These are phyloP conservation scores for Belonocnema kinseyi DNA, from an alignment of 1,140 invertebrate genomes.

Conservation along the genomic window DNA sequence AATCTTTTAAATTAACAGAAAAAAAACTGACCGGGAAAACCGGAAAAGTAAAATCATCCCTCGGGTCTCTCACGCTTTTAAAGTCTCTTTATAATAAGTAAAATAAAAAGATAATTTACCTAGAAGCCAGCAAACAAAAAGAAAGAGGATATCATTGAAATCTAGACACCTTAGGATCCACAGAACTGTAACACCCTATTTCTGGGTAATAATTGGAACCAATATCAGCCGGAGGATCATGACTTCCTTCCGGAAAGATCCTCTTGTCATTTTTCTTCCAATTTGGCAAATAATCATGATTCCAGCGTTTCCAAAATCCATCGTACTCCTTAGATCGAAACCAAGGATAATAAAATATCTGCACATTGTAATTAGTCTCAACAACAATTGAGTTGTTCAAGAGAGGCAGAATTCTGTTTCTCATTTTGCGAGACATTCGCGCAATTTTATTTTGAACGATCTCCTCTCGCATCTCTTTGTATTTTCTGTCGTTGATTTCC, in stretches of 20 bases:
- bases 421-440: constrained; percentile 59
- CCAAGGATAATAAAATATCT: constrained; percentile 77
- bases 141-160: constrained; percentile 23
- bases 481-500: constrained; percentile 53
- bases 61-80: too few species aligned
- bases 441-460: constrained; percentile 59
- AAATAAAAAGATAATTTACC: too few species aligned
- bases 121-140: too few species aligned
- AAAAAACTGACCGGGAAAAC: too few species aligned
- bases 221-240: constrained; percentile 73
- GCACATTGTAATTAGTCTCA: constrained; percentile 72
- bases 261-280: constrained; percentile 73
- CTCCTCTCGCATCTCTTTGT: constrained; percentile 58
- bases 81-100: too few species aligned
- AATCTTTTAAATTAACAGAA: too few species aligned
- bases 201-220: constrained; percentile 74
- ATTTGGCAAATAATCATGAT: constrained; percentile 72
- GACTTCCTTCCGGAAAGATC: constrained; percentile 70
- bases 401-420: constrained; percentile 58
- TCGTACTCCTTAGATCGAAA: constrained; percentile 72
- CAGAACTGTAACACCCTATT: constrained; percentile 75
- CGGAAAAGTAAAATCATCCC: too few species aligned
- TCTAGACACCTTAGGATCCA: constrained; percentile 65
- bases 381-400: constrained; percentile 54
- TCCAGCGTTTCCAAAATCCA: constrained; percentile 74